phyloP scores from a whole-genome alignment of 2,113 vertebrate genomes.

The Dasyprocta punctata region DNA sequence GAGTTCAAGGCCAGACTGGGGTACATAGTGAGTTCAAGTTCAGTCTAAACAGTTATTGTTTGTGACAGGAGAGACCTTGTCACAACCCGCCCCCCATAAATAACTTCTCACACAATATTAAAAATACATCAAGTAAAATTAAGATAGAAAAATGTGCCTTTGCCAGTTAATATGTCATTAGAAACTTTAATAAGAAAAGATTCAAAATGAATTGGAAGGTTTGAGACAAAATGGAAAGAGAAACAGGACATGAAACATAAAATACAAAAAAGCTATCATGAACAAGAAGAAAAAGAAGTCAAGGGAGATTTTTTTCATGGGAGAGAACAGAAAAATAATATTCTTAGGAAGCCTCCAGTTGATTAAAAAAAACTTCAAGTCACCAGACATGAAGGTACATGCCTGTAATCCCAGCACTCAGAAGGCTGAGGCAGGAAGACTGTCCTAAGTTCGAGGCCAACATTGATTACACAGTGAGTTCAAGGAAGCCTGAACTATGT shows the following conservation, averaged over 20 bases:
- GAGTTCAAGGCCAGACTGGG: neutral
- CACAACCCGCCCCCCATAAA: neutral
- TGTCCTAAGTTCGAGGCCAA: too few relatives aligned
- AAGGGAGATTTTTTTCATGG: neutral
- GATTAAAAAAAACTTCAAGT: neutral
- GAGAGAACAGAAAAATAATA: neutral
- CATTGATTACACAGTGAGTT: too few relatives aligned
- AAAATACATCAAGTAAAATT: neutral
- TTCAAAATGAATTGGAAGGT: neutral
- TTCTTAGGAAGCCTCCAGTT: neutral
- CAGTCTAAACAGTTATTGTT: neutral
- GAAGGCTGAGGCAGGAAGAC: too few relatives aligned
- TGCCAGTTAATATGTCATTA: neutral
- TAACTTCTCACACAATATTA: neutral
- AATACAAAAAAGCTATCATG: neutral
- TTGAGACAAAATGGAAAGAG: neutral
- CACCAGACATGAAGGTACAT: too few relatives aligned
- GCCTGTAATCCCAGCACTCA: too few relatives aligned
- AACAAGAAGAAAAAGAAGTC: neutral
- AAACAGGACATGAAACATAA: neutral
- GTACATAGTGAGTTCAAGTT: too few relatives aligned
- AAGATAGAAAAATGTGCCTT: neutral
- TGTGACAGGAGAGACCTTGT: neutral
- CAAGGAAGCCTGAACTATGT: too few relatives aligned
- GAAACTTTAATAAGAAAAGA: slow-evolving; percentile 3